Conservation (phyloP, 2,113 vertebrate genomes). For the Donacobius atricapilla region DNA sequence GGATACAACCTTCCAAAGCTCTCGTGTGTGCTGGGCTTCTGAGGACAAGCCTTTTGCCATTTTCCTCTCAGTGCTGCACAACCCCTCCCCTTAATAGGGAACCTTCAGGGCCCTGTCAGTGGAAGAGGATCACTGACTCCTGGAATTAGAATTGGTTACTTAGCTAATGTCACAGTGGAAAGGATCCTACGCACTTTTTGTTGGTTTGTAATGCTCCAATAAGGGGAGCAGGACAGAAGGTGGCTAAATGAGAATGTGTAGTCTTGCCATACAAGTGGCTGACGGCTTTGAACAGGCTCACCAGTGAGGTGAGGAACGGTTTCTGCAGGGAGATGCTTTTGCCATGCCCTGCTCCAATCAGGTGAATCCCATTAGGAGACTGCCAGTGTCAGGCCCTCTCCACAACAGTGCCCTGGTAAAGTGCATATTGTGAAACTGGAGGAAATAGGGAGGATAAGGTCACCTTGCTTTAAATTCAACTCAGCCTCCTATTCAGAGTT, state of each 20-base stretch:
- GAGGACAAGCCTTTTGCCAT: not conserved
- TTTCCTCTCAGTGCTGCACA: not conserved
- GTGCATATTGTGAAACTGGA: not conserved
- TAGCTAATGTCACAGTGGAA: not conserved
- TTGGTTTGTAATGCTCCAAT: not conserved
- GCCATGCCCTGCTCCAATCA: not conserved
- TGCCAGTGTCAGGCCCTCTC: not conserved
- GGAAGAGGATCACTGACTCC: not conserved
- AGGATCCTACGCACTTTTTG: not conserved
- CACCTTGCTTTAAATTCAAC: not conserved
- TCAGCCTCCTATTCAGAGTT: not conserved
- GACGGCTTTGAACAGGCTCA: not conserved
- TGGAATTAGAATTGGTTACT: not conserved
- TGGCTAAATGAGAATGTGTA: not conserved
- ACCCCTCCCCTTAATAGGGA: not conserved
- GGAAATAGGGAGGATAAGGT: not conserved
- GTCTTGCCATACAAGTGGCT: not conserved
- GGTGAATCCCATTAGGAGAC: not conserved
- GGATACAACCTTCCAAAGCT: conserved; percentile 40
- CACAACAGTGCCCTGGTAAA: not conserved
- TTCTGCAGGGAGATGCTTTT: not conserved
- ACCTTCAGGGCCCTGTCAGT: not conserved
- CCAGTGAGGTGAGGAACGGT: not conserved
- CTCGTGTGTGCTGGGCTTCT: conserved; percentile 27
- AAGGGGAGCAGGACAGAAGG: not conserved